Evolutionary conservation across 2,888 invertebrate species (phyloP).

Genomic region (Acanthosepion pharaonis): DNA sequence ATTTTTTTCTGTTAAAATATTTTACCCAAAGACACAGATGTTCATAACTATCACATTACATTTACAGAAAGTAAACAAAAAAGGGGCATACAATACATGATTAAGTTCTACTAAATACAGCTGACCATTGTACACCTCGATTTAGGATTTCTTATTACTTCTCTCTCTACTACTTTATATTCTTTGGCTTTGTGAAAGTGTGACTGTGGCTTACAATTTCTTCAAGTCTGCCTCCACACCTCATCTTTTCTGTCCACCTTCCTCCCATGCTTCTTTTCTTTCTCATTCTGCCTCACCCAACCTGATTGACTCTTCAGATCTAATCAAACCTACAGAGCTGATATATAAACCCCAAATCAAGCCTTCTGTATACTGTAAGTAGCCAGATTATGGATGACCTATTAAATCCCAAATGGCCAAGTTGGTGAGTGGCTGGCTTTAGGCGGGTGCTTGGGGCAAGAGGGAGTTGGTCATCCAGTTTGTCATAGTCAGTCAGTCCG

Average conservation of each 20-base stretch:
- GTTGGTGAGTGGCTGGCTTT: constrained; percentile 37
- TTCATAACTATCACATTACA: neutral
- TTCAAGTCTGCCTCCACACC: neutral
- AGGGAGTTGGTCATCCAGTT: neutral
- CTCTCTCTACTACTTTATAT: neutral
- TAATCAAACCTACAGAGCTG: constrained; percentile 9
- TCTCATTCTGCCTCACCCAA: neutral
- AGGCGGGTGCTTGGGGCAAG: neutral
- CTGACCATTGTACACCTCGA: neutral
- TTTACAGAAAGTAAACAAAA: no score
- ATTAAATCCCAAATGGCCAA: constrained; percentile 43
- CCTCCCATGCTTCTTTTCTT: neutral
- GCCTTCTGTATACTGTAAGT: constrained; percentile 39
- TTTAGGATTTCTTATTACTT: neutral
- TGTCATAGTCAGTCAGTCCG: neutral
- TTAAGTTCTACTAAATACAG: neutral
- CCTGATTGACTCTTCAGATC: neutral
- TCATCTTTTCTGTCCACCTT: neutral
- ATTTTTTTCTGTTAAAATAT: neutral
- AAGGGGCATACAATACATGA: neutral
- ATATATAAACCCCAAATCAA: constrained; percentile 6
- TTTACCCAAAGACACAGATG: neutral
- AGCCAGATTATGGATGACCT: constrained; percentile 39
- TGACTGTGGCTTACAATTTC: neutral
- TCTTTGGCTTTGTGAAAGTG: neutral